These are phyloP conservation scores for Sebastes iracundus DNA, from an alignment of 2,797 vertebrate species.

Conservation along the genomic window DNA sequence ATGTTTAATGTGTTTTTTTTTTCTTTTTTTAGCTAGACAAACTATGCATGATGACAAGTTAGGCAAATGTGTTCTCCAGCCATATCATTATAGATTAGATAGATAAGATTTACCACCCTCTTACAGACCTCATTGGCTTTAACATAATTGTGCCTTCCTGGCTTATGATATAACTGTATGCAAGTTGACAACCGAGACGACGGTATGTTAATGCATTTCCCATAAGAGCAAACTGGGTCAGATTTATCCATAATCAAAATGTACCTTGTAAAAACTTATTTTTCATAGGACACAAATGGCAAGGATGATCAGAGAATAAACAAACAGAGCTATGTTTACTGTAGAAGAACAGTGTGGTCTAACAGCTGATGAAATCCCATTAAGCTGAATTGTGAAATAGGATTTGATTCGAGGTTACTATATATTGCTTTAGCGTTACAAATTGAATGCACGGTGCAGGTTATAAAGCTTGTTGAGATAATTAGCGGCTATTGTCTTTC, in stretches of 20 bases:
- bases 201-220: slow-evolving; percentile 51
- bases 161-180: slow-evolving; percentile 55
- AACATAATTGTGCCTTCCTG: slow-evolving; percentile 61
- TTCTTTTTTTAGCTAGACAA: slow-evolving; percentile 4
- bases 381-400: slow-evolving; percentile 19
- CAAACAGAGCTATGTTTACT: slow-evolving; percentile 5
- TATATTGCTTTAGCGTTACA: background rate
- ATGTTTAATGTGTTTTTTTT: slow-evolving; percentile 32
- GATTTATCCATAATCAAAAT: slow-evolving; percentile 61
- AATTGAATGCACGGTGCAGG: slow-evolving; percentile 14
- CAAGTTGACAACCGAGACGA: slow-evolving; percentile 60
- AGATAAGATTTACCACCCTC: slow-evolving; percentile 64
- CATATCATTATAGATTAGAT: slow-evolving; percentile 61
- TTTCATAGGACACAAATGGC: slow-evolving; percentile 18
- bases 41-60: slow-evolving; percentile 50
- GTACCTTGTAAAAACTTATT: slow-evolving; percentile 33
- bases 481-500: slow-evolving; percentile 52
- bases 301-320: slow-evolving; percentile 15
- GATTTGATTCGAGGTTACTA: slow-evolving; percentile 34
- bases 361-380: slow-evolving; percentile 27
- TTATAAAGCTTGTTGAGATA: slow-evolving; percentile 23
- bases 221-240: slow-evolving; percentile 46
- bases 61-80: slow-evolving; percentile 56
- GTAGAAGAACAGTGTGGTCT: background rate
- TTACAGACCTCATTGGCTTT: slow-evolving; percentile 61